These are phyloP conservation scores for Nasonia giraulti DNA, from an alignment of 1,140 invertebrate species.

Conservation along the genomic window DNA sequence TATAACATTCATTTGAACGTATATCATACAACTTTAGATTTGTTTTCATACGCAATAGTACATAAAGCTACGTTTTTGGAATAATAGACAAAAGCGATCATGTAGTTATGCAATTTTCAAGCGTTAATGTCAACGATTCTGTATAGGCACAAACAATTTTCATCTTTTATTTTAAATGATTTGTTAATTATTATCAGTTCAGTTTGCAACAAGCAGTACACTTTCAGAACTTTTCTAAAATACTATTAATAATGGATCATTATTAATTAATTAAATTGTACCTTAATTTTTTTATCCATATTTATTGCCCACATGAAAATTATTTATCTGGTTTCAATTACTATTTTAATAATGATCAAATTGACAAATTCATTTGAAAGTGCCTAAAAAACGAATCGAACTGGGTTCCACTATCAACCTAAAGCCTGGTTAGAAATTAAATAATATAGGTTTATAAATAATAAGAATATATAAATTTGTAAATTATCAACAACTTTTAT, in stretches of 20 bases:
- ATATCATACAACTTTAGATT: slow-evolving; percentile 18
- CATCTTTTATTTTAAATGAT: slow-evolving; percentile 3
- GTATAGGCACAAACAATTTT: slow-evolving; percentile 22
- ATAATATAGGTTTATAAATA: too few species aligned
- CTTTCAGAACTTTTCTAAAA: slow-evolving; percentile 13
- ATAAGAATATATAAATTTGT: too few species aligned
- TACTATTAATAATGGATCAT: not conserved
- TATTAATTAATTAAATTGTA: not conserved
- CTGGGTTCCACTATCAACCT: not conserved
- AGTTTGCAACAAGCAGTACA: slow-evolving; percentile 9
- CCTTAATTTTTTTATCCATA: not conserved
- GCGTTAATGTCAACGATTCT: not conserved
- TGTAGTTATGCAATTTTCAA: slow-evolving; percentile 14
- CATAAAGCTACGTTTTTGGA: slow-evolving; percentile 5
- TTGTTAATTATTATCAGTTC: slow-evolving; percentile 22
- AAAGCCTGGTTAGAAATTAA: not conserved
- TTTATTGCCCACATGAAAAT: not conserved
- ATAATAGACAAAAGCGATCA: not conserved
- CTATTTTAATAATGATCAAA: not conserved
- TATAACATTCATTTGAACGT: slow-evolving; percentile 17
- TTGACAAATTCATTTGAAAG: not conserved
- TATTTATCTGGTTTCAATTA: not conserved
- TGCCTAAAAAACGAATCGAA: not conserved
- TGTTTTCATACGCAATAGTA: slow-evolving; percentile 15
- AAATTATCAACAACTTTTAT: too few species aligned